phyloP scores from a whole-genome alignment of 2,888 invertebrate species.

The Lysandra coridon region DNA sequence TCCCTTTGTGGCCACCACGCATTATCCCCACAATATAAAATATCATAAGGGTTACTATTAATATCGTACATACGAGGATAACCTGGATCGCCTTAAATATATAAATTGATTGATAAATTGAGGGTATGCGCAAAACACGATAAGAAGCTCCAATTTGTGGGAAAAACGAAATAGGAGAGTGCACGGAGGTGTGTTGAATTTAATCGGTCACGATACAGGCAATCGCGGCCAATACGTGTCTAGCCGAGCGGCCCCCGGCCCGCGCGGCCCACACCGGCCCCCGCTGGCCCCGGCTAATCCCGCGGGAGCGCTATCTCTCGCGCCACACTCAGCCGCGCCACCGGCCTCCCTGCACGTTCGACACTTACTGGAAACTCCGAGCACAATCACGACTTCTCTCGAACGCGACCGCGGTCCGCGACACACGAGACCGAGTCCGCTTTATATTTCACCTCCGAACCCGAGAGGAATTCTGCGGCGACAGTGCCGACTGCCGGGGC shows the following conservation, averaged over 20 bases:
- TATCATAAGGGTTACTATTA: too few relatives aligned
- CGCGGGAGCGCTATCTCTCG: constrained; percentile 16
- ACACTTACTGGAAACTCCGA: background rate
- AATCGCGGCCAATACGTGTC: background rate
- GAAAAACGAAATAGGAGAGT: background rate
- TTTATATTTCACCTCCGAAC: background rate
- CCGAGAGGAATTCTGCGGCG: background rate
- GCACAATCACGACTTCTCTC: background rate
- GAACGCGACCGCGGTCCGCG: background rate
- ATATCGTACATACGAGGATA: too few relatives aligned
- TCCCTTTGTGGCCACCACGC: too few relatives aligned
- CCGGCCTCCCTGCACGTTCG: background rate
- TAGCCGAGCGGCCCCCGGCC: background rate
- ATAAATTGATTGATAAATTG: background rate
- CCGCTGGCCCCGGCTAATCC: background rate
- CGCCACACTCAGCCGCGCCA: background rate
- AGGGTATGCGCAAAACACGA: background rate
- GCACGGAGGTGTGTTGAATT: background rate
- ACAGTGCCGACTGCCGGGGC: background rate
- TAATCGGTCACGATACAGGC: constrained; percentile 18
- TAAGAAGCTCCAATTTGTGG: background rate
- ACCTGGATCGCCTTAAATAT: background rate
- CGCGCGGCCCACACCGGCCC: background rate
- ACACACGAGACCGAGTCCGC: background rate
- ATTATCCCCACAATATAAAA: too few relatives aligned